A percentile compares a stretch with the other conserved stretches of the same genome.
Evolutionary conservation across 2,797 vertebrate genomes (phyloP).

Genomic region (Hypotaenidia philippensis): DNA sequence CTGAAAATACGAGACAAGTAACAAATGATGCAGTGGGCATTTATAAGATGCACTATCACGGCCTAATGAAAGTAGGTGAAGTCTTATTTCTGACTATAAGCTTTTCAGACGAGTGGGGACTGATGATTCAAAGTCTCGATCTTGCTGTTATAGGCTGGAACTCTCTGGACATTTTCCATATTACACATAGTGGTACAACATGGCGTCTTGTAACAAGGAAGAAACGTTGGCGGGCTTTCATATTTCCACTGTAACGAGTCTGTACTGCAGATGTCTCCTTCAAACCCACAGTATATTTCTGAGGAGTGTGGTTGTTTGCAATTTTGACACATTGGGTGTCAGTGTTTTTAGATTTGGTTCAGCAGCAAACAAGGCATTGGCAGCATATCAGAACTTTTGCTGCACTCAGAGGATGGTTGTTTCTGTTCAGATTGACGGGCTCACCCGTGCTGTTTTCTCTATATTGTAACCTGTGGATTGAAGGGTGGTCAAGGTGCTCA

Average conservation of each 20-base stretch:
- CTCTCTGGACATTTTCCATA: background rate
- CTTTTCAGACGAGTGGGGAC: background rate
- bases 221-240: background rate
- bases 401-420: background rate
- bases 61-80: background rate
- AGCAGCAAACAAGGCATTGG: background rate
- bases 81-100: background rate
- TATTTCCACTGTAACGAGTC: background rate
- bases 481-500: background rate
- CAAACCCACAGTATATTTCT: background rate
- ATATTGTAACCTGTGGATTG: background rate
- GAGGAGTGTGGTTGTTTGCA: background rate
- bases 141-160: background rate
- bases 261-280: background rate
- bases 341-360: background rate
- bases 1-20: background rate
- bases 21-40: background rate
- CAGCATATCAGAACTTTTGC: background rate
- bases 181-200: too few relatives aligned
- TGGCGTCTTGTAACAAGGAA: background rate
- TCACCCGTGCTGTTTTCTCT: background rate
- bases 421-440: background rate
- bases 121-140: background rate
- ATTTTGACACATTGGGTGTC: background rate
- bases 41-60: background rate